Percentiles rank a stretch among this genome's conserved stretches.
Evolutionary conservation across 2,113 vertebrate genomes (phyloP).

Genomic region (Argyrosomus japonicus): DNA sequence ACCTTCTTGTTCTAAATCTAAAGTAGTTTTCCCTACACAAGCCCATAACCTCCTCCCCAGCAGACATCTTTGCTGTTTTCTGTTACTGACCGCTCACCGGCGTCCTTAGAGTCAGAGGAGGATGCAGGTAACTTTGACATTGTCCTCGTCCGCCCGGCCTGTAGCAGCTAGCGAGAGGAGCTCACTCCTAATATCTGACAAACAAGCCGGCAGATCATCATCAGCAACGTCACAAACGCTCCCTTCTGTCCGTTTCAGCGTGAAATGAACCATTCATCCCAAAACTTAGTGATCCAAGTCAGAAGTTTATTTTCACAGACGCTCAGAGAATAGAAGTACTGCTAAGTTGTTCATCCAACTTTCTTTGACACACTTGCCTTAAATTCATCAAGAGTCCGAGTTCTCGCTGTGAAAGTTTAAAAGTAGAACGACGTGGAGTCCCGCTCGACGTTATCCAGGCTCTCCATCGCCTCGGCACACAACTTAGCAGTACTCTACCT

Average conservation of each 20-base stretch:
- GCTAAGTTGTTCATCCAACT: slow-evolving; percentile 40
- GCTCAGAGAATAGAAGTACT: slow-evolving; percentile 36
- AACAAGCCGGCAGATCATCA: slow-evolving; percentile 37
- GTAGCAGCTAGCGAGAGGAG: slow-evolving; percentile 47
- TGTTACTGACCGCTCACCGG: slow-evolving; percentile 42
- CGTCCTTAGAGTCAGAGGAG: slow-evolving; percentile 37
- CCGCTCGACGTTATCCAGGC: slow-evolving; percentile 22
- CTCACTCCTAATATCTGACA: slow-evolving; percentile 32
- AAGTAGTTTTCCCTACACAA: background rate
- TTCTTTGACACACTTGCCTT: slow-evolving; percentile 3
- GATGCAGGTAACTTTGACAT: slow-evolving; percentile 51
- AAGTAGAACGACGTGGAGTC: slow-evolving; percentile 11
- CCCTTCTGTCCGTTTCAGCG: slow-evolving; percentile 21
- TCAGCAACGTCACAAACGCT: slow-evolving; percentile 37
- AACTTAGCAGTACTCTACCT: slow-evolving; percentile 52
- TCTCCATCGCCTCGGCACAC: slow-evolving; percentile 32
- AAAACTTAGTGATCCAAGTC: slow-evolving; percentile 34
- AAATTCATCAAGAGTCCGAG: slow-evolving; percentile 64
- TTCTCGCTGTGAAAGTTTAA: slow-evolving; percentile 35
- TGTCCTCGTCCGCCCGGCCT: slow-evolving; percentile 37
- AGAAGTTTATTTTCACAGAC: slow-evolving; percentile 40
- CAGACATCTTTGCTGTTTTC: slow-evolving; percentile 7
- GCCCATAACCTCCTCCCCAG: background rate
- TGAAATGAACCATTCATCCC: slow-evolving; percentile 50
- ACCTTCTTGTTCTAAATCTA: background rate